Evolutionary conservation across 2,113 vertebrate species (phyloP), one percentile per base, ranked within the genome.

Genomic region (Conger conger): DNA sequence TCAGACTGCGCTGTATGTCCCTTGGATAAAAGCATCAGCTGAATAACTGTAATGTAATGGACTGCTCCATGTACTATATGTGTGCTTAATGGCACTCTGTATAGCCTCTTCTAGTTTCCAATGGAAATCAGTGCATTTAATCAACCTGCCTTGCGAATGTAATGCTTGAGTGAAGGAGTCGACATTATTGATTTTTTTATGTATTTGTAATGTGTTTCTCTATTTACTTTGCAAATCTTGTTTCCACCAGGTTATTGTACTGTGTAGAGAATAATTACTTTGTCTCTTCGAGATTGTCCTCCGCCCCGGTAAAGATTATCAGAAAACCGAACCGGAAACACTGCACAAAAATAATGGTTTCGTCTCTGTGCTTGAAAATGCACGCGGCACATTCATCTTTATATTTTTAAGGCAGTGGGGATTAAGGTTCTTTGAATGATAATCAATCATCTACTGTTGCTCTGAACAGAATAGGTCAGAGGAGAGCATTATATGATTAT

Each of bases 141-240:
- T 38, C 79, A 45, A 27, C 42, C 42, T 80, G 40, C 79, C 79
- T n/a, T 45, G 40, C 79, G 30, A 80, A 45, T 80, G 37, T 80
- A 50, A 50, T 50, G 79, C 79, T 45, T 80, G 79, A 80, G 16
- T 80, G 38, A 45, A 50, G 6, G 38, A 45, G 40, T 80, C 40
- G 20, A 80, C 79, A 50, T 80, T 80, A 80, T 80, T 80, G 79
- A 80, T 80, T 50, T 63, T 50, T 80, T 80, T 50, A 80, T 80
- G 79, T 45, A 45, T 80, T 40, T 80, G 20, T n/a, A 36, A 80
- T 80, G 42, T 80, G 37, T 45, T 80, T 80, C 79, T 80, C 79
- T 80, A n/a, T 80, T 80, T 40, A 45, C 35, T 80, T n/a, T 45
- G 37, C 79, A 40, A 45, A n/a, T 45, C 27, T 30, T 45, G 38